Evolutionary conservation across 2,888 invertebrate genomes (phyloP).

Genomic region (Drosophila silvestris): DNA sequence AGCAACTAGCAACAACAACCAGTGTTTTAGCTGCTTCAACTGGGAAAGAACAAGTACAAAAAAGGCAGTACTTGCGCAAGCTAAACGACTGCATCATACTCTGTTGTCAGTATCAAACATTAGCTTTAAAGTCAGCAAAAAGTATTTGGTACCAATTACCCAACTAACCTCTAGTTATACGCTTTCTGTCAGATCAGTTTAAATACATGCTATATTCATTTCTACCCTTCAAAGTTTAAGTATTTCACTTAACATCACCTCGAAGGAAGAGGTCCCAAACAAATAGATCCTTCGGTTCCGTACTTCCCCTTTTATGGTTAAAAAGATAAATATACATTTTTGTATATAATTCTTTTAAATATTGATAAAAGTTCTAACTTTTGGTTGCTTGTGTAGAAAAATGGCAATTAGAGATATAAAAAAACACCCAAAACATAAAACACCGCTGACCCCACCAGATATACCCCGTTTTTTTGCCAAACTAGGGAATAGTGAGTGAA

Average conservation of each 20-base stretch:
- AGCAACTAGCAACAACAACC: constrained; percentile 40
- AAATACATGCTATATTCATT: too few species aligned
- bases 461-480: background rate
- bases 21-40: constrained; percentile 37
- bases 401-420: background rate
- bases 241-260: too few species aligned
- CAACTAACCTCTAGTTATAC: background rate
- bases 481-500: constrained; percentile 3
- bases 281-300: background rate
- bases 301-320: too few species aligned
- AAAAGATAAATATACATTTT: too few species aligned
- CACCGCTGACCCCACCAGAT: background rate
- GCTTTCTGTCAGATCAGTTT: background rate
- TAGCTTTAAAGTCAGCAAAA: background rate
- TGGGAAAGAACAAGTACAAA: constrained; percentile 11
- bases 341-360: too few species aligned
- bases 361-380: background rate
- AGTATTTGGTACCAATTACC: background rate
- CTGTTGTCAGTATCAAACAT: background rate
- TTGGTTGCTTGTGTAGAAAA: background rate
- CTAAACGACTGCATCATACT: constrained; percentile 1
- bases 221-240: too few species aligned
- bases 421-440: background rate
- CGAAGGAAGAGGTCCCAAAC: background rate
- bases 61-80: background rate